Conservation (phyloP, 2,888 invertebrate genomes). For the Eueremaeus valkanovi region DNA sequence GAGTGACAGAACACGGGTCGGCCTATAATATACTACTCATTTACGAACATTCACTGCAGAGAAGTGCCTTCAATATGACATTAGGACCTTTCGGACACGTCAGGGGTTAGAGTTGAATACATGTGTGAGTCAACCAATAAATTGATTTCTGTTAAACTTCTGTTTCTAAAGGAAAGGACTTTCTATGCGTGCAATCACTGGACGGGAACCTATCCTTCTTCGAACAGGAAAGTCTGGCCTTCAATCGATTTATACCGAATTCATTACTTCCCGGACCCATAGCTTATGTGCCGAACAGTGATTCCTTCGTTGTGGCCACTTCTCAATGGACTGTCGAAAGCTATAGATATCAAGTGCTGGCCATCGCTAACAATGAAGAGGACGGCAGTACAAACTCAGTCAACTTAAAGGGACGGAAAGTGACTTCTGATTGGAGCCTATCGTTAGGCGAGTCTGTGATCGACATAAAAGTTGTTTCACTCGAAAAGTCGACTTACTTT, state of each 20-base stretch:
- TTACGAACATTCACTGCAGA: constrained; percentile 75
- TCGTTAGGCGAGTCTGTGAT: constrained; percentile 74
- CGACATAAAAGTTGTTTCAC: constrained; percentile 60
- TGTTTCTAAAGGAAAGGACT: constrained; percentile 62
- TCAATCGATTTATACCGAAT: constrained; percentile 73
- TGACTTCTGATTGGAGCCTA: constrained; percentile 69
- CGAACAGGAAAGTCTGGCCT: constrained; percentile 85
- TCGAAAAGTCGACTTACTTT: constrained; percentile 12
- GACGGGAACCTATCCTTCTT: constrained; percentile 85
- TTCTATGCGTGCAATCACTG: constrained; percentile 82
- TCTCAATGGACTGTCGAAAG: constrained; percentile 75
- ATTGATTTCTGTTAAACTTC: neutral
- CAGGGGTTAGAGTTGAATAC: constrained; percentile 52
- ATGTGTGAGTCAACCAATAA: too few species aligned
- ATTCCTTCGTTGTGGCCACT: constrained; percentile 77
- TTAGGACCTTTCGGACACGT: constrained; percentile 82
- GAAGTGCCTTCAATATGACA: constrained; percentile 70
- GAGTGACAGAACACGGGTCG: constrained; percentile 71
- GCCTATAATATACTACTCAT: constrained; percentile 59
- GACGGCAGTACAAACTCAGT: constrained; percentile 51
- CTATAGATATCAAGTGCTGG: constrained; percentile 75
- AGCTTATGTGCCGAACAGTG: constrained; percentile 72
- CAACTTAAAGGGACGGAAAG: constrained; percentile 32
- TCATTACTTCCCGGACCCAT: constrained; percentile 78
- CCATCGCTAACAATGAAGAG: constrained; percentile 65